Percentiles rank a stretch among this genome's conserved stretches.
Evolutionary conservation across 2,888 invertebrate species (phyloP).

Genomic region (Drosophila fulvimacula): DNA sequence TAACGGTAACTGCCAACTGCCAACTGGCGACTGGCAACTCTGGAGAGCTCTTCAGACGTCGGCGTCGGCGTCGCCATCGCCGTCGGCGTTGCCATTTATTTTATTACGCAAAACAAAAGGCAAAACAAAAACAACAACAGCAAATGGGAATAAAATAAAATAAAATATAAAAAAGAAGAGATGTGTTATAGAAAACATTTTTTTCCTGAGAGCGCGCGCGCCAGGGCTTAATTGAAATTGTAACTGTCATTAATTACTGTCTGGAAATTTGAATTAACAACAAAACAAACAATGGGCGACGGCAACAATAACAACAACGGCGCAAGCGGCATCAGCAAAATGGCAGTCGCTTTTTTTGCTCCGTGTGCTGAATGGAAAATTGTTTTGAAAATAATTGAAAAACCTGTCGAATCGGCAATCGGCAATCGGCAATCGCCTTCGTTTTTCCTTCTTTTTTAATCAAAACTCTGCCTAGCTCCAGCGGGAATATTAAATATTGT

Average conservation of each 20-base stretch:
- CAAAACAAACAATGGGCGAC: conserved; percentile 50
- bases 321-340: conserved; percentile 47
- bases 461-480: conserved; percentile 49
- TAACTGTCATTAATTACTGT: conserved; percentile 85
- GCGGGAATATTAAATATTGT: conserved; percentile 69
- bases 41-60: conserved; percentile 74
- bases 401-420: conserved; percentile 77
- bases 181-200: conserved; percentile 69
- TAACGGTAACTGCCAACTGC: conserved; percentile 61
- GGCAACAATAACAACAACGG: conserved; percentile 50
- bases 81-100: conserved; percentile 79
- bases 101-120: conserved; percentile 73
- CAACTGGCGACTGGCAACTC: conserved; percentile 65
- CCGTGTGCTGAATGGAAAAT: conserved; percentile 32
- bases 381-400: conserved; percentile 70
- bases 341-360: conserved; percentile 36
- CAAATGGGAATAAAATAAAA: conserved; percentile 40
- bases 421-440: conserved; percentile 65
- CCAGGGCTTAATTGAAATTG: conserved; percentile 78
- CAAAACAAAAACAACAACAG: conserved; percentile 50
- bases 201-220: conserved; percentile 32
- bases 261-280: conserved; percentile 81
- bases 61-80: conserved; percentile 63
- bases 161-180: conserved; percentile 23
- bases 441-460: conserved; percentile 58